Percentiles rank a stretch among this genome's conserved stretches.
These are phyloP conservation scores for Brachionus calyciflorus DNA, from an alignment of 1,140 invertebrate species.

Conservation along the genomic window DNA sequence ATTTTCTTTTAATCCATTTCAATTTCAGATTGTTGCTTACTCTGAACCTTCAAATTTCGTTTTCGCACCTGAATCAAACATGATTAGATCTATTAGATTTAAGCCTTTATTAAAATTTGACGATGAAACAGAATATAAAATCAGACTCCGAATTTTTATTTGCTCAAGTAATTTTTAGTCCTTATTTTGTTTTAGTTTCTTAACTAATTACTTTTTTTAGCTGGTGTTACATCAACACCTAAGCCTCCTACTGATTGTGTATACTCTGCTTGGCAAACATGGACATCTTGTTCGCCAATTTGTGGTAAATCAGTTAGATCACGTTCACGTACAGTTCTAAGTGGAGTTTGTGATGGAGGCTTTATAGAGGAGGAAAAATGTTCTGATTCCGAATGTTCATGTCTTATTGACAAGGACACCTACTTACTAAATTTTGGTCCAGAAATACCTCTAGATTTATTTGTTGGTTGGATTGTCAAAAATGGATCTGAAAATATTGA, in stretches of 20 bases:
- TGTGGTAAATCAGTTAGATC: not conserved
- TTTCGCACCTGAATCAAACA: not conserved
- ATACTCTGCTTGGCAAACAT: not conserved
- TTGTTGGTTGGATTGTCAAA: constrained; percentile 19
- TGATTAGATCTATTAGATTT: constrained; percentile 5
- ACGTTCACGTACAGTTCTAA: not conserved
- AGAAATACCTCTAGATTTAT: not conserved
- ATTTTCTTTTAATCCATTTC: not conserved
- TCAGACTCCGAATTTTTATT: not conserved
- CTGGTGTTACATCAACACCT: not conserved
- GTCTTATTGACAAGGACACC: not conserved
- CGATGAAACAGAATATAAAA: not conserved
- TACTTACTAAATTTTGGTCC: not conserved
- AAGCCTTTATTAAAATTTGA: not conserved
- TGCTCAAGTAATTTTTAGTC: not conserved
- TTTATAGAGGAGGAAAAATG: not conserved
- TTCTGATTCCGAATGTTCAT: not conserved
- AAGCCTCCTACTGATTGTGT: not conserved
- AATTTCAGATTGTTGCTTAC: not conserved
- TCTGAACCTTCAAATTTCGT: not conserved
- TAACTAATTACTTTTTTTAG: not conserved
- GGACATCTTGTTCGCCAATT: not conserved
- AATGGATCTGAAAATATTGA: not conserved
- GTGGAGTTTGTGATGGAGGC: not conserved
- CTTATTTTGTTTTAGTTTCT: not conserved